Percentiles rank a stretch among this genome's conserved stretches.
phyloP scores from a whole-genome alignment of 1,140 invertebrate genomes.

The Vollenhovia emeryi region DNA sequence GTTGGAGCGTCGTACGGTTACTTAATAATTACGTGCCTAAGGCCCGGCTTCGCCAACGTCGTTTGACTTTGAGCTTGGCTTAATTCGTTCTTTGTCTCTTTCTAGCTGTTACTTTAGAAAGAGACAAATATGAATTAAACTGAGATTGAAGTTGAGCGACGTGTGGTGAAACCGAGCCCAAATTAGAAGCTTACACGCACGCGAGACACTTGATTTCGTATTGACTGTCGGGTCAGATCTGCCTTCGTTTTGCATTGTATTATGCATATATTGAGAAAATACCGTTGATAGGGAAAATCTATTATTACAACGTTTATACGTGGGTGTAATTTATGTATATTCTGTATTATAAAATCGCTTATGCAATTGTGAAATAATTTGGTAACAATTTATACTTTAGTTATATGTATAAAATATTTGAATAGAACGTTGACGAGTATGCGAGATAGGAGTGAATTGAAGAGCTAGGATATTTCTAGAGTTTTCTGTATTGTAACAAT shows the following conservation, averaged over 20 bases:
- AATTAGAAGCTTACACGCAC: background rate
- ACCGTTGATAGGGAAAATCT: background rate
- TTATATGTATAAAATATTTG: background rate
- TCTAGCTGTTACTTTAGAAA: too few relatives aligned
- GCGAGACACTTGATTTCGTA: slow-evolving; percentile 17
- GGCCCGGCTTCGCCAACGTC: too few relatives aligned
- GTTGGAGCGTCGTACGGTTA: background rate
- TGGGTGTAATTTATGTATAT: background rate
- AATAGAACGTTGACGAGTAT: slow-evolving; percentile 14
- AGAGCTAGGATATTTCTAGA: background rate
- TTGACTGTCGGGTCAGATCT: background rate
- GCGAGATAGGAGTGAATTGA: background rate
- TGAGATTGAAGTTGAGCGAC: too few relatives aligned
- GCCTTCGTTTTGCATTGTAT: background rate
- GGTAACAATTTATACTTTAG: background rate
- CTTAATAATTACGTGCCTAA: background rate
- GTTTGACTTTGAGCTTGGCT: too few relatives aligned
- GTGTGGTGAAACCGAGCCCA: too few relatives aligned
- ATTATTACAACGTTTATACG: background rate
- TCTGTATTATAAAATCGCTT: background rate
- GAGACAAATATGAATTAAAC: too few relatives aligned
- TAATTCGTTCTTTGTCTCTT: too few relatives aligned
- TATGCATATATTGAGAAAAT: background rate
- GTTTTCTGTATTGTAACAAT: slow-evolving; percentile 2
- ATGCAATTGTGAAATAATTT: background rate